Evolutionary conservation across 1,140 invertebrate genomes (phyloP), one percentile per base, ranked within the genome.

Genomic region (Brachionus paranguensis): DNA sequence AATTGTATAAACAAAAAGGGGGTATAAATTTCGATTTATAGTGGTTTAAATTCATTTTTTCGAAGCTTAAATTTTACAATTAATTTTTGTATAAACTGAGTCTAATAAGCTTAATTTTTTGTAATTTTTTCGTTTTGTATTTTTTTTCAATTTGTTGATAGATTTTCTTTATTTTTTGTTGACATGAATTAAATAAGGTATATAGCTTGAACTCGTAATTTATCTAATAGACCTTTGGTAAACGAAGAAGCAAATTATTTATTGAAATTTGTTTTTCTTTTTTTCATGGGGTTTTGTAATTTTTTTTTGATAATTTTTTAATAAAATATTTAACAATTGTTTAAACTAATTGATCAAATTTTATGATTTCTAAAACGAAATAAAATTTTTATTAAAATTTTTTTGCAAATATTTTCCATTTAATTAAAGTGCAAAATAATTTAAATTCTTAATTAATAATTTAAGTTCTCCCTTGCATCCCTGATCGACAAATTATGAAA

Each of bases 11-110:
- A 60, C 17, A 60, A 60, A 17, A 7, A 20, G 17, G 17, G 53
- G n/a, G 20, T 60, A 60, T 20, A 24, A 60, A 60, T 20, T 60
- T 60, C 53, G 53, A 60, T 60, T 60, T 60, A 5, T 60, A 60
- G 53, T 60, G 17, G 53, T 60, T 60, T 60, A 60, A 10, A 60
- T 60, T 60, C 53, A 20, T 20, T 24, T 60, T 60, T 60, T 60
- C 20, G n/a, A 60, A 60, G 53, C 53, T 60, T 60, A 60, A 60
- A 60, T 60, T 60, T 60, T 60, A 60, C 53, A 60, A 60, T 20
- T 60, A 60, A 60, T 60, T 60, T 60, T 60, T 60, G 53, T 60
- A 60, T 60, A 60, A 60, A 60, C 53, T 60, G n/a, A 60, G n/a
- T 60, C 53, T 60, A 60, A 60, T 60, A 60, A 60, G 53, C 53